Evolutionary conservation across 2,888 invertebrate species (phyloP), one percentile per base, ranked within the genome.

Genomic region (Melangyna quadrimaculata): DNA sequence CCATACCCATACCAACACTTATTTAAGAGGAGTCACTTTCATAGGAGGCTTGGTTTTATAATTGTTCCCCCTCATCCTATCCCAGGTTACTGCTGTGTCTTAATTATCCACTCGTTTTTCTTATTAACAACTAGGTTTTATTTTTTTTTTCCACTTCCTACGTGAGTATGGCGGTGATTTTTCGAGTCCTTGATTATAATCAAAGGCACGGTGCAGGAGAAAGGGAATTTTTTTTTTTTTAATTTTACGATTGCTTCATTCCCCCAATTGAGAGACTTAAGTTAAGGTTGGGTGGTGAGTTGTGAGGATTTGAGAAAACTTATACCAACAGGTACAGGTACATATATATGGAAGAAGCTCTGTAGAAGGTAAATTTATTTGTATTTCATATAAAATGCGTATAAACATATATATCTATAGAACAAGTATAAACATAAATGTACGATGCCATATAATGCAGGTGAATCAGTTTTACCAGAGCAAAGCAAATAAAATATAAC

Each of bases 271-370:
- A 10, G 24, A n/a, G 24, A 51, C 51, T 24, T 51, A 27, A 51
- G 14, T 51, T 51, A 0, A 14, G 14, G n/a, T 24, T 51, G 51
- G 51, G 51, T 3, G 51, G 51, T 9, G n/a, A 29, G 19, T n/a
- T n/a, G n/a, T n/a, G n/a, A n/a, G 37, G 24, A n/a, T n/a, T 43
- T 59, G 22, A n/a, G 24, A 2, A 72, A 57, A 63, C 71, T 61
- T 75, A n/a, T n/a, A 72, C 72, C 80, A 84, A 84, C 80, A 84
- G 84, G 84, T 84, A n/a, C n/a, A n/a, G n/a, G n/a, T n/a, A n/a
- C n/a, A n/a, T n/a, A n/a, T n/a, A n/a, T n/a, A 80, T 6, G 63
- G 32, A 37, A 55, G 81, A 73, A 82, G 78, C 69, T 74, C 45
- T 51, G 8, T 78, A 70, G 65, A 65, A 29, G 45, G 48, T n/a